These are phyloP conservation scores for Poecilia picta DNA, from an alignment of 2,797 vertebrate species.

Conservation along the genomic window DNA sequence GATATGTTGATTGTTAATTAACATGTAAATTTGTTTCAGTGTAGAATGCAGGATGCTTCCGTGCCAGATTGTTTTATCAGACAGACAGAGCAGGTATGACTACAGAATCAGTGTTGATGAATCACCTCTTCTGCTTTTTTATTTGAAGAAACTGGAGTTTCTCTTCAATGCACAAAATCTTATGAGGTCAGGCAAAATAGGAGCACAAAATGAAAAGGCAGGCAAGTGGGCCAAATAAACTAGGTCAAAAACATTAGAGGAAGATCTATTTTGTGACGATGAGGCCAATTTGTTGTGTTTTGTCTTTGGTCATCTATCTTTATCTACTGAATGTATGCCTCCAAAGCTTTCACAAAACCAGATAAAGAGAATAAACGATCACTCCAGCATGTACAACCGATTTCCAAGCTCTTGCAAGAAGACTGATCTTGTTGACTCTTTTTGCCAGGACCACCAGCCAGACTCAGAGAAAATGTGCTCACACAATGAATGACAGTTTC, in stretches of 20 bases:
- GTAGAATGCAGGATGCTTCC: conserved; percentile 7
- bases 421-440: conserved; percentile 50
- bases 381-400: conserved; percentile 60
- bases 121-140: conserved; percentile 5
- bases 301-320: conserved; percentile 40
- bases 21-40: not conserved
- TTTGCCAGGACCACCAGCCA: conserved; percentile 70
- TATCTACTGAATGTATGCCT: conserved; percentile 39
- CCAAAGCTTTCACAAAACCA: conserved; percentile 32
- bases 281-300: conserved; percentile 40
- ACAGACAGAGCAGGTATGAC: not conserved
- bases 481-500: conserved; percentile 69
- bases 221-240: conserved; percentile 56
- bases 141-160: conserved; percentile 12
- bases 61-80: conserved; percentile 15
- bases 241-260: conserved; percentile 59
- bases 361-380: conserved; percentile 46
- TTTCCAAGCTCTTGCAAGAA: conserved; percentile 60
- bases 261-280: conserved; percentile 48
- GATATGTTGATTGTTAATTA: conserved; percentile 2
- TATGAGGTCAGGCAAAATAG: conserved; percentile 36
- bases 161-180: conserved; percentile 31
- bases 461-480: conserved; percentile 55
- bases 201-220: conserved; percentile 22
- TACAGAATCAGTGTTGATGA: conserved; percentile 8